phyloP scores from a whole-genome alignment of 2,888 invertebrate genomes.

The Phaonia tiefii region DNA sequence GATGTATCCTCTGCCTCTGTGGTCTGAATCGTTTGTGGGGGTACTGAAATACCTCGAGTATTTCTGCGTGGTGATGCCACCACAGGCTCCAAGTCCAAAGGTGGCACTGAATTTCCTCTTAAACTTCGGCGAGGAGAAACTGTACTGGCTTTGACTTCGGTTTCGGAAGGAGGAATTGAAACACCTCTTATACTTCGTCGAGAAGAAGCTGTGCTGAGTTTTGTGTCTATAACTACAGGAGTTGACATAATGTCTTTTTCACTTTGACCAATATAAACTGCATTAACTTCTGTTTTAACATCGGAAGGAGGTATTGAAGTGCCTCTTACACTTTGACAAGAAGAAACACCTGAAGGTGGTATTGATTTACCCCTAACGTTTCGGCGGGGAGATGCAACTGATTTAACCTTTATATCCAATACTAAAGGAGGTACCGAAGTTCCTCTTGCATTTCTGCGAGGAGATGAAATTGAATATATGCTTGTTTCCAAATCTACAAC shows the following conservation, averaged over 20 bases:
- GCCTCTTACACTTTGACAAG: neutral
- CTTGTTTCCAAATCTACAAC: neutral
- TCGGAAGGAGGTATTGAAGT: neutral
- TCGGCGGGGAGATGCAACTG: neutral
- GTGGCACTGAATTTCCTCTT: conserved; percentile 53
- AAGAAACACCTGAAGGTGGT: neutral
- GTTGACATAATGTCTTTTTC: too few species aligned
- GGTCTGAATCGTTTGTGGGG: conserved; percentile 57
- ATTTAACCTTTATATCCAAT: neutral
- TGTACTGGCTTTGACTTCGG: conserved; percentile 48
- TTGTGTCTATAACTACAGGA: neutral
- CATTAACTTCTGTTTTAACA: neutral
- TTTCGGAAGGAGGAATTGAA: neutral
- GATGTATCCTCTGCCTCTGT: conserved; percentile 51
- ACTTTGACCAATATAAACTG: too few species aligned
- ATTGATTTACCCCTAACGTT: neutral
- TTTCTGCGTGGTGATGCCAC: conserved; percentile 57
- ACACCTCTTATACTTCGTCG: neutral
- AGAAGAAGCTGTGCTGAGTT: neutral
- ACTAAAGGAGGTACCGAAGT: conserved; percentile 20
- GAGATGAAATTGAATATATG: neutral
- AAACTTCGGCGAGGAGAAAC: neutral
- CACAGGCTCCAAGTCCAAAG: neutral
- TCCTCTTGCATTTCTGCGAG: neutral
- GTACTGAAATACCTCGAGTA: conserved; percentile 69